Conservation (phyloP, 2,797 vertebrate genomes). For the Liasis olivaceus region DNA sequence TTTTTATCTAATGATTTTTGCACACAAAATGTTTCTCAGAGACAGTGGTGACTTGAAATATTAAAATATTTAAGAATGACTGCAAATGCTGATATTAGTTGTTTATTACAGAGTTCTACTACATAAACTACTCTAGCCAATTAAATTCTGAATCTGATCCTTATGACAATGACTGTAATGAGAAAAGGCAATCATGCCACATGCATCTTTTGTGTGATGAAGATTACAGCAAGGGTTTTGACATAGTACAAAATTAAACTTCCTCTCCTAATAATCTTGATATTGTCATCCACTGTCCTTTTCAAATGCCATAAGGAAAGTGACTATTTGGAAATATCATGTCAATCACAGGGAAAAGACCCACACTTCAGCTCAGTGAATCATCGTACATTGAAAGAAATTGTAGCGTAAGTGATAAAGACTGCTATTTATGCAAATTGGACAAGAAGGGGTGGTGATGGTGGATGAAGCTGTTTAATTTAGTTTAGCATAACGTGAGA, state of each 20-base stretch:
- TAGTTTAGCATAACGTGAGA: slow-evolving; percentile 25
- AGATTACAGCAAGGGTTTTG: slow-evolving; percentile 37
- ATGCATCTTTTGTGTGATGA: slow-evolving; percentile 44
- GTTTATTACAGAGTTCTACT: slow-evolving; percentile 10
- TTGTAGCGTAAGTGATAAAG: slow-evolving; percentile 36
- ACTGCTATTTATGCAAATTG: slow-evolving; percentile 43
- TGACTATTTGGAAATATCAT: slow-evolving; percentile 31
- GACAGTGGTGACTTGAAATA: neutral
- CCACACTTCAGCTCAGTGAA: slow-evolving; percentile 18
- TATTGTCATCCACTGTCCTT: slow-evolving; percentile 41
- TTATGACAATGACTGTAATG: slow-evolving; percentile 33
- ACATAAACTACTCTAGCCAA: slow-evolving; percentile 23
- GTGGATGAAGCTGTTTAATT: slow-evolving; percentile 22
- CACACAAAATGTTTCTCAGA: neutral
- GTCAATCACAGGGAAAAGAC: slow-evolving; percentile 23
- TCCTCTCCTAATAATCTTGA: slow-evolving; percentile 41
- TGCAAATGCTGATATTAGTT: slow-evolving; percentile 20
- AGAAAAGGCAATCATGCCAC: slow-evolving; percentile 47
- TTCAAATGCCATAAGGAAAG: slow-evolving; percentile 37
- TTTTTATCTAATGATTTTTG: slow-evolving; percentile 25
- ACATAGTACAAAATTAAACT: slow-evolving; percentile 47
- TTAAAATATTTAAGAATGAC: slow-evolving; percentile 30
- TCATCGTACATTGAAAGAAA: slow-evolving; percentile 25
- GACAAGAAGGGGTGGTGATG: slow-evolving; percentile 13
- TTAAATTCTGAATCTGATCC: slow-evolving; percentile 27